Base-by-base conservation (phyloP, 2,888 invertebrate genomes). In the Globia sparganii region DNA sequence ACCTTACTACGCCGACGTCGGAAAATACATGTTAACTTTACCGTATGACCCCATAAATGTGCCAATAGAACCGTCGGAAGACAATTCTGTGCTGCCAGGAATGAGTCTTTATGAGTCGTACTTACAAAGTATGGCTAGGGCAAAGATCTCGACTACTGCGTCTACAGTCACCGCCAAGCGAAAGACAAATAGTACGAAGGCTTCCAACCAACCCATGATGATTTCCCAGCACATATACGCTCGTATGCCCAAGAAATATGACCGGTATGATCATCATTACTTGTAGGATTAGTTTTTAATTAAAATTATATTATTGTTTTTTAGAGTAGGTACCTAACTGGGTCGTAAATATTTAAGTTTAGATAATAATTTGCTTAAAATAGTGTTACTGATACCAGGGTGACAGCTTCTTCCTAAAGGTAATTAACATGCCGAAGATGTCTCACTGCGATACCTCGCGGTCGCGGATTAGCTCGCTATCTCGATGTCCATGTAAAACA, bases 101-200 rank as follows among this genome's bases (percentile, higher is more conserved):
- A 93, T 96, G 89, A 96, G 96, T 77, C 90, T 96, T 0, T 96
- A 96, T 62, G 96, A 96, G 78, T 94, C 96, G 0, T 96, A 96
- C 80, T 85, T 96, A 2, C 93, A 94, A 77, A 96, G 92, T 77
- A 71, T 95, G 64, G 92, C 91, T 0, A 89, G 78, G 53, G 84
- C 90, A 0, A 94, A 89, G 77, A 94, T 94, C 0, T 92, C 95
- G 0, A 94, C 95, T 0, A 93, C 94, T 0, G 91, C 91, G 8
- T 91, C 93, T 0, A 80, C 86, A 28, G 75, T 66, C 0, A 66
- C 64, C 4, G 77, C 69, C 4, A 73, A 18, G 25, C 88, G 91
- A 1, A 88, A 90, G 11, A 87, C 88, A n/a, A 91, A 91, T 25
- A 81, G 79, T 6, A 88, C 85, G 2, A 83, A 89, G 67, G 91